Conservation (phyloP, 2,888 invertebrate species). For the Chelonus formosanus region DNA sequence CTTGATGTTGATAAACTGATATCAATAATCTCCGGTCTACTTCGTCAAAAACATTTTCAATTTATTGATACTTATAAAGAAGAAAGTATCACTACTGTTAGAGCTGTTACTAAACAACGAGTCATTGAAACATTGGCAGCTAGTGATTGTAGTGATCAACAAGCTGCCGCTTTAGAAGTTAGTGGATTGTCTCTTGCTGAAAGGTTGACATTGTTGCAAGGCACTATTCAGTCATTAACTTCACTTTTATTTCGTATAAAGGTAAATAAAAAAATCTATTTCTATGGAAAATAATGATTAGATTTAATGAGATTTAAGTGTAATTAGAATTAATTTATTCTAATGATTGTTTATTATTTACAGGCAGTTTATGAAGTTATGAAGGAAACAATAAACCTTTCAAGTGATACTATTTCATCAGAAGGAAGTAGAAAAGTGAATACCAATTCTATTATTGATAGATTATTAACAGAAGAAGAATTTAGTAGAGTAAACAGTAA, state of each 20-base stretch:
- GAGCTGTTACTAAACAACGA: slow-evolving; percentile 88
- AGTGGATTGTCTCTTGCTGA: slow-evolving; percentile 65
- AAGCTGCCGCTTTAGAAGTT: slow-evolving; percentile 62
- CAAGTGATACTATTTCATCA: slow-evolving; percentile 55
- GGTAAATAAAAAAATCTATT: slow-evolving; percentile 53
- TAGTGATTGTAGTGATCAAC: slow-evolving; percentile 70
- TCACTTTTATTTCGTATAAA: slow-evolving; percentile 68
- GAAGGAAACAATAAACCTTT: slow-evolving; percentile 76
- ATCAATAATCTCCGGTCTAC: slow-evolving; percentile 88
- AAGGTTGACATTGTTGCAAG: slow-evolving; percentile 68
- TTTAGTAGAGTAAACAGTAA: slow-evolving; percentile 75
- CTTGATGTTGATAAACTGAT: slow-evolving; percentile 84
- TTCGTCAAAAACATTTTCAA: slow-evolving; percentile 85
- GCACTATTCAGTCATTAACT: slow-evolving; percentile 68
- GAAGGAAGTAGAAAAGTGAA: slow-evolving; percentile 41
- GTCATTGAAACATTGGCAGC: slow-evolving; percentile 80
- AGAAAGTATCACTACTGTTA: slow-evolving; percentile 88
- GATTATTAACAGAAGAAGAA: slow-evolving; percentile 76
- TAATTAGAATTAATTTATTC: too few relatives aligned
- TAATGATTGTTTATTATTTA: slow-evolving; percentile 61
- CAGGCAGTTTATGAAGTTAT: slow-evolving; percentile 80
- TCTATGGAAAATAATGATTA: not conserved
- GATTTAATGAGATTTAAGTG: not conserved
- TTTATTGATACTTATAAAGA: slow-evolving; percentile 88
- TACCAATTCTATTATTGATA: slow-evolving; percentile 69